These are phyloP conservation scores for Procambarus clarkii DNA, from an alignment of 1,140 invertebrate species.

Conservation along the genomic window DNA sequence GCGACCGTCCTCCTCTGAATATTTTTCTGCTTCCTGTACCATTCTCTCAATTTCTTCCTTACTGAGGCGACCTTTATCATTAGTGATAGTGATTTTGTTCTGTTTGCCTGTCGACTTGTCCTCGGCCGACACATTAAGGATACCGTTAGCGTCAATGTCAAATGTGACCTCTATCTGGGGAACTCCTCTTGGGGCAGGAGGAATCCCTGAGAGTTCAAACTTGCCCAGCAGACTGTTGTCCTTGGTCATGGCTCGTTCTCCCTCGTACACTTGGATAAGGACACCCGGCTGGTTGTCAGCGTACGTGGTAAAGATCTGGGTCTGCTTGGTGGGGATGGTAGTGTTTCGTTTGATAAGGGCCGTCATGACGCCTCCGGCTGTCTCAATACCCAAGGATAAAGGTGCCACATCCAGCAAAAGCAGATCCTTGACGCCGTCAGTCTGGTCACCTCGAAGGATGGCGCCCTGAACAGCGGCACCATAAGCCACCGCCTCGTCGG, in stretches of 20 bases:
- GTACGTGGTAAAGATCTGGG: conserved; percentile 77
- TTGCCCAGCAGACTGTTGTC: conserved; percentile 36
- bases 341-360: conserved; percentile 36
- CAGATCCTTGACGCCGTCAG: conserved; percentile 11
- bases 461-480: conserved; percentile 28
- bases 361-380: conserved; percentile 60
- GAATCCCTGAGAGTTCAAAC: conserved; percentile 20
- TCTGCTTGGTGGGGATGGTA: conserved; percentile 22
- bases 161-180: conserved; percentile 78
- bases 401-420: conserved; percentile 19
- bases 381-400: conserved; percentile 22
- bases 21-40: conserved; percentile 38
- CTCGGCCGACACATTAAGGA: conserved; percentile 25
- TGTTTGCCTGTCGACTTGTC: conserved; percentile 34
- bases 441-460: conserved; percentile 16
- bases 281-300: conserved; percentile 35
- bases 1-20: conserved; percentile 73
- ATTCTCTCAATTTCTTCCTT: conserved; percentile 81
- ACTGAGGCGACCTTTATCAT: conserved; percentile 78
- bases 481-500: conserved; percentile 26
- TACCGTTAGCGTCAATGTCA: conserved; percentile 27
- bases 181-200: conserved; percentile 22
- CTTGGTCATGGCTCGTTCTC: conserved; percentile 21
- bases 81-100: conserved; percentile 74
- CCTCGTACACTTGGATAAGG: conserved; percentile 32